phyloP scores from a whole-genome alignment of 2,888 invertebrate species.

The Podabrus alpinus region DNA sequence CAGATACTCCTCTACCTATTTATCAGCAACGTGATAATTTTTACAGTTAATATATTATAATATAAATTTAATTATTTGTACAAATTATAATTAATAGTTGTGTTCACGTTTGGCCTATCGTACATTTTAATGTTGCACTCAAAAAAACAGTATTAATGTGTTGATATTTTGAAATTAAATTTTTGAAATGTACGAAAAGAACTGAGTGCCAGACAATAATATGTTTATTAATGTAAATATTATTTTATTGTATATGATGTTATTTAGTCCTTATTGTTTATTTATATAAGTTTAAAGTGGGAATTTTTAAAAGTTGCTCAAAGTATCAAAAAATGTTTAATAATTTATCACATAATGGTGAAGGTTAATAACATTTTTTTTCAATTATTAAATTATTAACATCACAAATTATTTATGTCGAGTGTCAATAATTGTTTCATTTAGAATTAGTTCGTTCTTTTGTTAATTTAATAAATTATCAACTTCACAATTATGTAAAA shows the following conservation, averaged over 20 bases:
- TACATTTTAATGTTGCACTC: constrained; percentile 37
- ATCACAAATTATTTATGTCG: neutral
- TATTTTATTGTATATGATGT: constrained; percentile 36
- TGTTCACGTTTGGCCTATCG: constrained; percentile 45
- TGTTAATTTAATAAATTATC: neutral
- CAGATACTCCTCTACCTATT: constrained; percentile 78
- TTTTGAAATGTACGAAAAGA: constrained; percentile 37
- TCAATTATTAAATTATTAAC: constrained; percentile 6
- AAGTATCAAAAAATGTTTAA: constrained; percentile 28
- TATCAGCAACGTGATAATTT: constrained; percentile 87
- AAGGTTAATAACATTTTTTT: constrained; percentile 29
- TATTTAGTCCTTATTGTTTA: constrained; percentile 25
- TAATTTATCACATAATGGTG: constrained; percentile 29
- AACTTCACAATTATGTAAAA: constrained; percentile 10
- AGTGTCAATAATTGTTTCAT: constrained; percentile 4
- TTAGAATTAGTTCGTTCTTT: constrained; percentile 6
- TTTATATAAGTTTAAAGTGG: constrained; percentile 15
- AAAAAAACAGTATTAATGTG: constrained; percentile 29
- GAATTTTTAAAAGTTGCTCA: constrained; percentile 32
- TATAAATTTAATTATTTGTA: constrained; percentile 43
- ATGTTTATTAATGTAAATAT: constrained; percentile 25
- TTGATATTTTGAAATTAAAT: constrained; percentile 17
- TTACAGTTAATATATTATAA: constrained; percentile 57
- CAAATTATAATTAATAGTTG: constrained; percentile 46
- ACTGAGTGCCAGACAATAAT: constrained; percentile 52